Conservation (phyloP, 2,797 vertebrate species). For the Megaceryle alcyon region DNA sequence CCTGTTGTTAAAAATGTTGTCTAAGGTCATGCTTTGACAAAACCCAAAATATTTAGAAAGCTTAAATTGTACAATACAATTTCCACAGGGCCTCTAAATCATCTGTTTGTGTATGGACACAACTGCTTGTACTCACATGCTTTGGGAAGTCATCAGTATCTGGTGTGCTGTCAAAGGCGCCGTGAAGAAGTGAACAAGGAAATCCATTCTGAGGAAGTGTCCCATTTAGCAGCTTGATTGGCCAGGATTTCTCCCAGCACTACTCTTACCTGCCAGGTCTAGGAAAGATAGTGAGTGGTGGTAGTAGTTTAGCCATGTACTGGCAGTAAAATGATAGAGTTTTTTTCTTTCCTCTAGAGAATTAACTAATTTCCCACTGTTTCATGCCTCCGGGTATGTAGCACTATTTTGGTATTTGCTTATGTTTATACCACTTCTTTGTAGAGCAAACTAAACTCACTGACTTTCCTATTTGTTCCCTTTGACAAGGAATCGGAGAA, state of each 20-base stretch:
- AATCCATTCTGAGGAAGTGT: background rate
- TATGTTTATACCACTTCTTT: background rate
- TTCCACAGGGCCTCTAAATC: background rate
- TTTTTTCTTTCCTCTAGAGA: background rate
- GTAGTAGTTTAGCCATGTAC: background rate
- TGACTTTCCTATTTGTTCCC: background rate
- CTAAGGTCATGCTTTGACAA: background rate
- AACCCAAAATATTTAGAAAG: background rate
- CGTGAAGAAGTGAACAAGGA: background rate
- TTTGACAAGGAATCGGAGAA: background rate
- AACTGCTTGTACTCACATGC: rapidly evolving
- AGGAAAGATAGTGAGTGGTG: background rate
- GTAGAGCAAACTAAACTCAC: background rate
- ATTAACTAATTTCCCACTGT: background rate
- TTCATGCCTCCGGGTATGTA: background rate
- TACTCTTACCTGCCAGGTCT: background rate
- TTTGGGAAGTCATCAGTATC: background rate
- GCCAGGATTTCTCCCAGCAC: background rate
- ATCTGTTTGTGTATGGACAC: background rate
- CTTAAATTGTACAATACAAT: background rate
- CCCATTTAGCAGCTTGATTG: background rate
- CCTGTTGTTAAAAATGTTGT: background rate
- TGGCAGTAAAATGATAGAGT: background rate
- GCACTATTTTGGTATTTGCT: background rate
- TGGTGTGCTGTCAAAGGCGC: background rate